These are phyloP conservation scores for Bergia puertoricense DNA, from an alignment of 92 coral and sea anemone genomes.

Conservation along the genomic window DNA sequence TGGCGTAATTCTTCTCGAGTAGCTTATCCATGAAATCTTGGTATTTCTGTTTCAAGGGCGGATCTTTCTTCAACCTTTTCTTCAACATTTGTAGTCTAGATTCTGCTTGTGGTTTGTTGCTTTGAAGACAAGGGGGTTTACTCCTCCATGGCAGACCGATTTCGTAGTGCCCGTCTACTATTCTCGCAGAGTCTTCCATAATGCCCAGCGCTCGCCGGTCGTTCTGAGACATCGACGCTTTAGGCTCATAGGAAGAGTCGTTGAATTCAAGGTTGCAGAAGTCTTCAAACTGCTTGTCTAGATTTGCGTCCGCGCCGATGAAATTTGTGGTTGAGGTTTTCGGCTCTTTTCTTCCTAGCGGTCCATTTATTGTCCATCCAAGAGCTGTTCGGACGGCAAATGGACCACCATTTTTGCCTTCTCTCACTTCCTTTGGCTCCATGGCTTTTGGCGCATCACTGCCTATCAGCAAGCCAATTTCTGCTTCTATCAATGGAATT, in stretches of 20 bases:
- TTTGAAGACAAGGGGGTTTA: conserved; percentile 30
- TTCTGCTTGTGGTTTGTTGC: conserved; percentile 47
- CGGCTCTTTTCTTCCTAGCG: neutral
- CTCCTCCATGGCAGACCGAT: conserved; percentile 63
- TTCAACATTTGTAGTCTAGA: neutral
- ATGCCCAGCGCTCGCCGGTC: conserved; percentile 47
- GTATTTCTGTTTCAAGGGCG: neutral
- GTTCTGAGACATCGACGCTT: conserved; percentile 46
- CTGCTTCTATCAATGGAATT: neutral
- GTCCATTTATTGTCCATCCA: conserved; percentile 32
- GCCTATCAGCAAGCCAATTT: conserved; percentile 7
- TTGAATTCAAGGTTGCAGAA: conserved; percentile 9
- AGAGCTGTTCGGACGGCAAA: conserved; percentile 3
- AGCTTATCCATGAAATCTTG: neutral
- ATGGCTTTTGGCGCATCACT: conserved; percentile 23
- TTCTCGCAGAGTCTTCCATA: conserved; percentile 41
- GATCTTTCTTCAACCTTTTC: neutral
- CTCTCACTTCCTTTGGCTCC: neutral
- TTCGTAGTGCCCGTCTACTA: conserved; percentile 49
- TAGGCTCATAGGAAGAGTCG: neutral
- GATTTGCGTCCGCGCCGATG: neutral
- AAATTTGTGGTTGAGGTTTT: neutral
- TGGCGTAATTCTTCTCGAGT: neutral
- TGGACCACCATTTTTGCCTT: conserved; percentile 32
- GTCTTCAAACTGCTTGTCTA: neutral